Percentiles rank a stretch among this genome's conserved stretches.
phyloP scores from a whole-genome alignment of 2,113 vertebrate genomes.

The Motacilla tschutschensis region DNA sequence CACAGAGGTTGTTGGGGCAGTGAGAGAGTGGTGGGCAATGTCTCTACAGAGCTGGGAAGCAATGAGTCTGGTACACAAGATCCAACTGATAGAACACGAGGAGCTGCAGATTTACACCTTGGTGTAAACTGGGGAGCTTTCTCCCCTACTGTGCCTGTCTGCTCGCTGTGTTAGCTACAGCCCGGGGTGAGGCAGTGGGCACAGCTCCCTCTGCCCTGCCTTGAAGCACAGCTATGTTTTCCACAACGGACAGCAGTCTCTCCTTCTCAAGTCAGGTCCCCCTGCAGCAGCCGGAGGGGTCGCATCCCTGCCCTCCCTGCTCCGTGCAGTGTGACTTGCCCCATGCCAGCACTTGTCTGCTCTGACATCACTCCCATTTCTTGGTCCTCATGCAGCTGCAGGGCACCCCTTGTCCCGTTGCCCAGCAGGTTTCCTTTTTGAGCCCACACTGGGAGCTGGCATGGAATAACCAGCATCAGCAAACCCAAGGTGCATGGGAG shows the following conservation, averaged over 20 bases:
- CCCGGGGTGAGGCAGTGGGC: not conserved
- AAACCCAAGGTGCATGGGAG: rapidly evolving
- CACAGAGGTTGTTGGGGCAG: rapidly evolving
- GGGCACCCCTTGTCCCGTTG: rapidly evolving
- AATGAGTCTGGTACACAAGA: rapidly evolving
- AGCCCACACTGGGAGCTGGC: not conserved
- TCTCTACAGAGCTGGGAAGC: not conserved
- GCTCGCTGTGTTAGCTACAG: not conserved
- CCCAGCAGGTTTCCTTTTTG: not conserved
- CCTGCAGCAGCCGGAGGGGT: rapidly evolving
- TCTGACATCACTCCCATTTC: rapidly evolving
- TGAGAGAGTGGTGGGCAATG: not conserved
- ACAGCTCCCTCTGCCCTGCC: not conserved
- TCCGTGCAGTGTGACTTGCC: rapidly evolving
- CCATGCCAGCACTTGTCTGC: rapidly evolving
- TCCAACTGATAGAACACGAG: rapidly evolving
- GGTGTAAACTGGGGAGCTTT: not conserved
- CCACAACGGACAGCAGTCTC: rapidly evolving
- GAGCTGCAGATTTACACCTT: not conserved
- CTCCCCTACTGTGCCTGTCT: not conserved
- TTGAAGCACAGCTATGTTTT: not conserved
- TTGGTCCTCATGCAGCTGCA: not conserved
- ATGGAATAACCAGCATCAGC: not conserved
- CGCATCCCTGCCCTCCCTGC: rapidly evolving
- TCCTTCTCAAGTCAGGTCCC: rapidly evolving